phyloP scores from a whole-genome alignment of 2,888 invertebrate genomes.

The Saturnia pavonia region DNA sequence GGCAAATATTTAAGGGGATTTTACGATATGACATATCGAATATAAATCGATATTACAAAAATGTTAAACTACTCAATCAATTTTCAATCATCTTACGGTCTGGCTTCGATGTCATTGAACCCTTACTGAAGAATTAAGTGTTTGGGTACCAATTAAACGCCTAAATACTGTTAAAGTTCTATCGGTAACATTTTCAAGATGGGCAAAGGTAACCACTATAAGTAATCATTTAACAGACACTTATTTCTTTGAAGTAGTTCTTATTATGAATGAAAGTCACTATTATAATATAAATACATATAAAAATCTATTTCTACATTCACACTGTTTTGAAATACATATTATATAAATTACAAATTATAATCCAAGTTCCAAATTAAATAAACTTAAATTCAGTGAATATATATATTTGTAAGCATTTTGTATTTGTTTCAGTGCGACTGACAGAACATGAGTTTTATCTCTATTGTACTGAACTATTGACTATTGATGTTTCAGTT shows the following conservation, averaged over 20 bases:
- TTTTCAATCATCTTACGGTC: not conserved
- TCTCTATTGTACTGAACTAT: slow-evolving; percentile 9
- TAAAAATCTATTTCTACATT: too few relatives aligned
- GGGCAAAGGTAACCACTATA: not conserved
- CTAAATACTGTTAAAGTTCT: not conserved
- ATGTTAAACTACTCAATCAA: not conserved
- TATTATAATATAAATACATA: not conserved
- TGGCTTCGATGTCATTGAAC: not conserved
- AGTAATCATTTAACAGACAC: not conserved
- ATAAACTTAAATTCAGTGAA: too few relatives aligned
- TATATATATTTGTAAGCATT: too few relatives aligned
- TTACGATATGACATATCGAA: not conserved
- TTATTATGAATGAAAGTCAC: not conserved
- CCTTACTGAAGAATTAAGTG: not conserved
- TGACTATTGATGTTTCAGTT: slow-evolving; percentile 6
- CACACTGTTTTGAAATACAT: too few relatives aligned
- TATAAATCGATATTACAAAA: not conserved
- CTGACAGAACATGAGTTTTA: not conserved
- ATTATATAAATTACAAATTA: too few relatives aligned
- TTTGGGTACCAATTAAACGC: too few relatives aligned
- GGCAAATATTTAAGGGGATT: not conserved
- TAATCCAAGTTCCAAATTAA: too few relatives aligned
- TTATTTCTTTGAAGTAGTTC: not conserved
- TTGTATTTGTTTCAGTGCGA: not conserved
- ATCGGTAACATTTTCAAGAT: not conserved